Evolutionary conservation across 2,888 invertebrate species (phyloP).

Genomic region (Stenchaetothrips biformis): DNA sequence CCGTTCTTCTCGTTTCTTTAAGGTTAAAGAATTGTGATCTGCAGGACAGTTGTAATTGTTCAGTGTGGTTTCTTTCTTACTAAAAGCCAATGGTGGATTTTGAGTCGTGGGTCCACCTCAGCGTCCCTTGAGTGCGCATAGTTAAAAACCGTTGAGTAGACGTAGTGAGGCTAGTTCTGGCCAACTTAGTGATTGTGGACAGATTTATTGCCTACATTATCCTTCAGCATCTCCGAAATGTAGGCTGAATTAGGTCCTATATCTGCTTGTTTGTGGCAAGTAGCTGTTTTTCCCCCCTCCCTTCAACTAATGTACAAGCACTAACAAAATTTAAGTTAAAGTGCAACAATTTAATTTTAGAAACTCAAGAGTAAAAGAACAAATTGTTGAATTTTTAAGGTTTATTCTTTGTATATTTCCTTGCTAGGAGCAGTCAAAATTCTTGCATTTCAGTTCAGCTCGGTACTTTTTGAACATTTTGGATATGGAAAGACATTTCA

Average conservation of each 20-base stretch:
- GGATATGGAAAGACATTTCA: too few species aligned
- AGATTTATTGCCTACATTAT: not conserved
- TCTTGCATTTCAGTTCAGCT: too few species aligned
- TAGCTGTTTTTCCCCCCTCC: not conserved
- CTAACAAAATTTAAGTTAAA: not conserved
- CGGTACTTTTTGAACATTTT: too few species aligned
- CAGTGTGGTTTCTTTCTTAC: too few species aligned
- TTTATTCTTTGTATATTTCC: not conserved
- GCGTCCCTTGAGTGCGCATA: not conserved
- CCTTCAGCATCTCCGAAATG: not conserved
- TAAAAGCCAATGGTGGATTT: not conserved
- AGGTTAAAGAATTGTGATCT: not conserved
- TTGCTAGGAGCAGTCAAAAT: not conserved
- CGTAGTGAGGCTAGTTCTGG: not conserved
- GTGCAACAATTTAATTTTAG: slow-evolving; percentile 12
- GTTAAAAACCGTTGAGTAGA: not conserved
- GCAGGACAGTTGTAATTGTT: not conserved
- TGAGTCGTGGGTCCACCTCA: not conserved
- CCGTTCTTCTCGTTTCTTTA: not conserved
- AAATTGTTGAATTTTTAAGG: slow-evolving; percentile 16
- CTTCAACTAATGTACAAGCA: not conserved
- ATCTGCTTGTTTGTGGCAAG: not conserved
- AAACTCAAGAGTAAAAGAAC: slow-evolving; percentile 3
- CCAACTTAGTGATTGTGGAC: slow-evolving; percentile 6
- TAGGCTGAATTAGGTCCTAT: not conserved